These are phyloP conservation scores for Zosterops japonicus DNA, from an alignment of 2,113 vertebrate genomes.

Conservation along the genomic window DNA sequence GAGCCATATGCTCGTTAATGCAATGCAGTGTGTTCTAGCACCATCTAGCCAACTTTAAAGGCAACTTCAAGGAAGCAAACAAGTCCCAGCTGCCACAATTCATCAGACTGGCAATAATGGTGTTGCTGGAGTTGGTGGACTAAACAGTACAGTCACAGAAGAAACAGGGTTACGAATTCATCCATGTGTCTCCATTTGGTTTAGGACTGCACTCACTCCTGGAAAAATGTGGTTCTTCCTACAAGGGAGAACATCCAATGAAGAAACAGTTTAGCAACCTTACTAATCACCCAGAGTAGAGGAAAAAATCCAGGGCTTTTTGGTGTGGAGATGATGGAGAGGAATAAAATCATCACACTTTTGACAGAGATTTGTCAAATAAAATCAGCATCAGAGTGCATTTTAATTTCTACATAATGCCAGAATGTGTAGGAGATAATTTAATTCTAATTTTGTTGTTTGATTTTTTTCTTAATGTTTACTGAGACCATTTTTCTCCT, in stretches of 20 bases:
- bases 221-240: not conserved
- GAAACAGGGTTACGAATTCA: not conserved
- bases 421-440: not conserved
- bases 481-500: not conserved
- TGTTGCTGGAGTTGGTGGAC: not conserved
- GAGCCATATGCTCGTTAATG: not conserved
- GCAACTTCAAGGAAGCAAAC: not conserved
- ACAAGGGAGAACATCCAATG: not conserved
- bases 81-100: not conserved
- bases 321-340: not conserved
- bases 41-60: constrained; percentile 22
- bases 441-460: not conserved
- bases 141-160: not conserved
- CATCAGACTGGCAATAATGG: not conserved
- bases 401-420: not conserved
- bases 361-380: not conserved
- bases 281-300: not conserved
- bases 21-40: not conserved
- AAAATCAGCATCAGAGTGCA: not conserved
- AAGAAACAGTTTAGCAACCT: not conserved
- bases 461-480: not conserved
- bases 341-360: not conserved
- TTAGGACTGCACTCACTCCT: not conserved
- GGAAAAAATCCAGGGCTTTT: not conserved
- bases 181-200: not conserved